Evolutionary conservation across 2,888 invertebrate species (phyloP), one percentile per base, ranked within the genome.

Genomic region (Tenthredo scrophulariae): DNA sequence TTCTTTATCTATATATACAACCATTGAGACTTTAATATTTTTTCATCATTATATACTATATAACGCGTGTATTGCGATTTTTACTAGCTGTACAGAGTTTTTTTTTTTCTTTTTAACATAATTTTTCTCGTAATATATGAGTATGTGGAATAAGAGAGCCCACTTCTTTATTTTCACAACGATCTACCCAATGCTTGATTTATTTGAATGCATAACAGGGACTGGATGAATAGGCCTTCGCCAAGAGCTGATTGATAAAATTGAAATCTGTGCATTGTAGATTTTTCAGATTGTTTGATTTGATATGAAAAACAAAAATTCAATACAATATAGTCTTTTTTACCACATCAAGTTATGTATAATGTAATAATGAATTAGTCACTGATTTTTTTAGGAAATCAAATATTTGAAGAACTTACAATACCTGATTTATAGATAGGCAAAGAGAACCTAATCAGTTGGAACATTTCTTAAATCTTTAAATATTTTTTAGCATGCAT

Each of bases 21-120:
- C 43, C 65, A 82, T 83, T 46, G 70, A 43, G 70, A 18, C 70
- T 50, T 83, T 83, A 67, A 83, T 83, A 83, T 83, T 46, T 83
- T 83, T 70, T 26, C 67, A 70, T 83, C 67, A 70, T 83, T 83
- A 83, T 83, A 83, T 33, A 10, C 22, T 70, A 40, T 40, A 67
- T 18, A 80, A 33, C 67, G 83, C 70, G 83, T 65, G 67, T 83
- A 83, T 46, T 83, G 83, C 83, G 65, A 43, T 83, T 83, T 83
- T 83, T 70, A 67, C 37, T 83, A 67, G 67, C 43, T 80, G 62
- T 67, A 83, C 62, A 80, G 43, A 9, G 4, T 50, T 62, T 79
- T 62, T 54, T 50, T 77, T 54, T 50, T 0, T 46, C 29, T 82
- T 67, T 29, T 13, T 67, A 67, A 43, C 22, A 70, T 67, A 26